A percentile compares a stretch with the other conserved stretches of the same genome.
Conservation (phyloP, 2,888 invertebrate genomes). For the Ptychoptera albimana region DNA sequence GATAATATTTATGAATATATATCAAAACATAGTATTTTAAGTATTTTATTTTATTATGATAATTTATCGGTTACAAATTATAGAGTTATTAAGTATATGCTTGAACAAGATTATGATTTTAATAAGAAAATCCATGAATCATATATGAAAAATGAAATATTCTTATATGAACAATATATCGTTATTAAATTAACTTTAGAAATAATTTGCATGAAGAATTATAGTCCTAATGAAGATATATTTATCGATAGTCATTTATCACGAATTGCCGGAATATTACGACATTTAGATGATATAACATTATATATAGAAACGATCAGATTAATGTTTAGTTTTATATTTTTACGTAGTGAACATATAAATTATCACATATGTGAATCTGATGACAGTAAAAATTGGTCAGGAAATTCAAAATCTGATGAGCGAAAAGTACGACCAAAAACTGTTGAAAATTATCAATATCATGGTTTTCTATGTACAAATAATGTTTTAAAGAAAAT, state of each 20-base stretch:
- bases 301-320: conserved; percentile 21
- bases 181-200: too few species aligned
- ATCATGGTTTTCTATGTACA: conserved; percentile 22
- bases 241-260: conserved; percentile 16
- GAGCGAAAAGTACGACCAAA: conserved; percentile 7
- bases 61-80: not conserved
- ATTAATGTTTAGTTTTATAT: conserved; percentile 23
- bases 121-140: not conserved
- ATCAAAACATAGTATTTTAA: too few species aligned
- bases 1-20: too few species aligned
- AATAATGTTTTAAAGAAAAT: conserved; percentile 17
- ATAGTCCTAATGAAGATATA: conserved; percentile 1
- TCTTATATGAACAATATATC: too few species aligned
- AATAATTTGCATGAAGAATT: too few species aligned
- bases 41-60: not conserved
- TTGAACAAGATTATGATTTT: not conserved
- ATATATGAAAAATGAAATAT: not conserved
- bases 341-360: conserved; percentile 26
- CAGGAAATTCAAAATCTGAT: conserved; percentile 3
- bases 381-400: not conserved
- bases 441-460: conserved; percentile 6
- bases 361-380: not conserved
- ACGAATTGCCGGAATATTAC: conserved; percentile 18
- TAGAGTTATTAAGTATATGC: too few species aligned
- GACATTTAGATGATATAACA: conserved; percentile 20